These are phyloP conservation scores for Heliconius ismenius DNA, from an alignment of 2,888 invertebrate species.

Conservation along the genomic window DNA sequence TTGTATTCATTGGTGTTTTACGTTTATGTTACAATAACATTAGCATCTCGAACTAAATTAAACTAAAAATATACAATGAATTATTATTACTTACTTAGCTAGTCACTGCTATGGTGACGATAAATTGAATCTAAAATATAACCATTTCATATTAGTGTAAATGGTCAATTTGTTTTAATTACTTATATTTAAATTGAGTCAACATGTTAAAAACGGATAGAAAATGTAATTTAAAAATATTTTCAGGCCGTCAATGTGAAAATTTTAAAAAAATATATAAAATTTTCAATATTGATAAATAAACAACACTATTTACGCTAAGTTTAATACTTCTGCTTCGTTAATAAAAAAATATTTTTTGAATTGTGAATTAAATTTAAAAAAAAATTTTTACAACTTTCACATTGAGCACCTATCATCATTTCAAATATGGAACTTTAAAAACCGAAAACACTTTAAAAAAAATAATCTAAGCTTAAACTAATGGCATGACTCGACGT, in stretches of 20 bases:
- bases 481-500: conserved; percentile 80
- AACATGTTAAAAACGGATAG: background rate
- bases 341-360: background rate
- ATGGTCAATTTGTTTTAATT: background rate
- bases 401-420: background rate
- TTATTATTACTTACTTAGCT: background rate
- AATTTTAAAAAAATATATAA: background rate
- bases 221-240: background rate
- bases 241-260: background rate
- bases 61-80: conserved; percentile 37
- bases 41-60: conserved; percentile 37
- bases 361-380: no score
- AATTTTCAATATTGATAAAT: background rate
- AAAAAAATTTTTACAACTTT: background rate
- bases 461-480: conserved; percentile 56
- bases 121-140: background rate
- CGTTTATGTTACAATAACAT: conserved; percentile 46
- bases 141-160: background rate
- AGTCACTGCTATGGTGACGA: background rate
- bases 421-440: conserved; percentile 22
- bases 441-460: conserved; percentile 8
- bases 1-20: conserved; percentile 70
- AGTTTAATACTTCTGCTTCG: background rate
- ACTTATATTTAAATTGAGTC: conserved; percentile 1
- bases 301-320: background rate